A percentile compares a stretch with the other conserved stretches of the same genome.
These are phyloP conservation scores for Cinara cedri DNA, from an alignment of 2,888 invertebrate genomes.

Conservation along the genomic window DNA sequence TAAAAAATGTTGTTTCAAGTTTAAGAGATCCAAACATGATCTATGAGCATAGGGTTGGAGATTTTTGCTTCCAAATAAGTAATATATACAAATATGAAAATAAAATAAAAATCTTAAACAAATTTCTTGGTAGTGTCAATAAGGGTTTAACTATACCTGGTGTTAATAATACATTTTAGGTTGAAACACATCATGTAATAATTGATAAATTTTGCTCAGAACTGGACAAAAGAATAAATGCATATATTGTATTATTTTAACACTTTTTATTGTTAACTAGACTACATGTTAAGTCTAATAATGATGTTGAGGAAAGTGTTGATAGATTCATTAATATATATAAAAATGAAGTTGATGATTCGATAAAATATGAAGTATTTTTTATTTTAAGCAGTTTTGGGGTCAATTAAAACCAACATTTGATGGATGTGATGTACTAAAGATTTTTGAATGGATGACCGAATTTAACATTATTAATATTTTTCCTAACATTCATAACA, in stretches of 20 bases:
- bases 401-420: too few species aligned
- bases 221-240: slow-evolving; percentile 22
- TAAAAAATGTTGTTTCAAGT: background rate
- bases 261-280: slow-evolving; percentile 6
- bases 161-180: background rate
- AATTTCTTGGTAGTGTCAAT: background rate
- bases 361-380: too few species aligned
- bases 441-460: too few species aligned
- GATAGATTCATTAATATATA: background rate
- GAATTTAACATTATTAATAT: too few species aligned
- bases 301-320: slow-evolving; percentile 22
- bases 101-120: background rate
- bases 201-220: slow-evolving; percentile 27
- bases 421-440: too few species aligned
- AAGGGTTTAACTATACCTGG: too few species aligned
- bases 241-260: slow-evolving; percentile 15
- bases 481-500: too few species aligned
- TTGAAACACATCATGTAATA: slow-evolving; percentile 24
- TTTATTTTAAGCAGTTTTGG: too few species aligned
- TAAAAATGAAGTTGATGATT: too few species aligned
- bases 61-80: background rate
- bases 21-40: slow-evolving; percentile 9
- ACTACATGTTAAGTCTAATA: slow-evolving; percentile 14
- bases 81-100: background rate
- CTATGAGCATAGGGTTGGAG: background rate